These are phyloP conservation scores for Aspidoscelis tigris DNA, from an alignment of 2,113 vertebrate genomes.

Conservation along the genomic window DNA sequence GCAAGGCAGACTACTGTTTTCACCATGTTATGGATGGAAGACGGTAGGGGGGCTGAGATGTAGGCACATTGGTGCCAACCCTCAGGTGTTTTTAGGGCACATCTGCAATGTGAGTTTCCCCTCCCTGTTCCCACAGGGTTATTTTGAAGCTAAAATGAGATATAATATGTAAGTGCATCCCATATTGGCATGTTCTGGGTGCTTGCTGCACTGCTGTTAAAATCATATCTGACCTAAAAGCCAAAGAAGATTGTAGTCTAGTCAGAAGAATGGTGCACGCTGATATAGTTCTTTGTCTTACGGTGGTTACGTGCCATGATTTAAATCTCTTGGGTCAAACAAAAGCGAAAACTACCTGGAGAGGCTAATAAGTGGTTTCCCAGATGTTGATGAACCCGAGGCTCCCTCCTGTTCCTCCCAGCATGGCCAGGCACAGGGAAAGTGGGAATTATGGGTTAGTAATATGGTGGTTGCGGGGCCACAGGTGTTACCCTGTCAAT, in stretches of 20 bases:
- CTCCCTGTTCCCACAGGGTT: background rate
- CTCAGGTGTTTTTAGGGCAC: background rate
- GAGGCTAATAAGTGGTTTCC: too few relatives aligned
- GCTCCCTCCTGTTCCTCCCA: too few relatives aligned
- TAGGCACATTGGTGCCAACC: background rate
- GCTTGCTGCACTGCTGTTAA: background rate
- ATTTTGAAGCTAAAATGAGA: background rate
- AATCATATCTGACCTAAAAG: background rate
- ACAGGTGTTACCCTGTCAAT: too few relatives aligned
- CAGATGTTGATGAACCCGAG: too few relatives aligned
- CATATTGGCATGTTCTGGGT: background rate
- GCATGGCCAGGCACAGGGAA: too few relatives aligned
- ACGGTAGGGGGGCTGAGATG: background rate
- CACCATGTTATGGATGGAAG: background rate
- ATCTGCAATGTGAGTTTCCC: background rate
- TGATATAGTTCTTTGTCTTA: too few relatives aligned
- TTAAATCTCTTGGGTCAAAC: background rate
- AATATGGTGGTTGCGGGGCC: too few relatives aligned
- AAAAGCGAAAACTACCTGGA: too few relatives aligned
- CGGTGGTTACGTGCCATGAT: too few relatives aligned
- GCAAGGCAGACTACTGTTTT: too few relatives aligned
- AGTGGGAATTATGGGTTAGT: too few relatives aligned
- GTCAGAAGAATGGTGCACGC: background rate
- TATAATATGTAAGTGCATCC: background rate
- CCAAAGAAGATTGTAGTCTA: too few relatives aligned